These are phyloP conservation scores for Drosophila affinis DNA, from an alignment of 2,888 invertebrate species.

Conservation along the genomic window DNA sequence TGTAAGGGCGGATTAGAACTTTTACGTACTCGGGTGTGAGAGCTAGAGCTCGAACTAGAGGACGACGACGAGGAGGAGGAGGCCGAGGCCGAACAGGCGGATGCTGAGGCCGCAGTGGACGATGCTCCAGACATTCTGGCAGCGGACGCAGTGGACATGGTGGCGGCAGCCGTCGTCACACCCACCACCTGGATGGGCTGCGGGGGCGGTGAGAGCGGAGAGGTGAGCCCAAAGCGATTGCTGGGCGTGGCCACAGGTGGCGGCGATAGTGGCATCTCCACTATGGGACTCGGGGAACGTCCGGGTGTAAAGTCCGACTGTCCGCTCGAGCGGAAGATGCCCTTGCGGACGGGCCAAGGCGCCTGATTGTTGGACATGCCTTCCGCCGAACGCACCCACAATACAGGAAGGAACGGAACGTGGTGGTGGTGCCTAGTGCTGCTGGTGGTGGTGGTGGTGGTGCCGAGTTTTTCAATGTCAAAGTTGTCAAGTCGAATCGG, in stretches of 20 bases:
- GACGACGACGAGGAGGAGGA: conserved; percentile 70
- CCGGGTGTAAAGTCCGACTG: conserved; percentile 83
- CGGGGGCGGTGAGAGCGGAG: conserved; percentile 79
- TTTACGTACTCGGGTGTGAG: conserved; percentile 80
- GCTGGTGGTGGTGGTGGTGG: background rate
- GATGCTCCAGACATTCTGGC: conserved; percentile 57
- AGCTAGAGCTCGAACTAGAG: conserved; percentile 65
- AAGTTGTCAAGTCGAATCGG: conserved; percentile 40
- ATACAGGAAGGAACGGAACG: conserved; percentile 12
- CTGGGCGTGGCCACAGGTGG: conserved; percentile 51
- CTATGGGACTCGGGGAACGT: conserved; percentile 83
- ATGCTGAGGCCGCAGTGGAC: conserved; percentile 40
- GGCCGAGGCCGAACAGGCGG: conserved; percentile 53
- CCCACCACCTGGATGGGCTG: conserved; percentile 77
- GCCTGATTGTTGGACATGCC: conserved; percentile 85
- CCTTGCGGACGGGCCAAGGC: conserved; percentile 90
- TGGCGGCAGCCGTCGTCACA: conserved; percentile 37
- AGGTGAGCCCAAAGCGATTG: conserved; percentile 51
- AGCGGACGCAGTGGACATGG: conserved; percentile 56
- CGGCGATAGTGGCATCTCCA: conserved; percentile 84
- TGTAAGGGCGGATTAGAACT: conserved; percentile 78
- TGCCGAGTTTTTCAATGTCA: conserved; percentile 37
- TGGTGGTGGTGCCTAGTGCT: too few species aligned
- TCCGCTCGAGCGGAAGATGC: conserved; percentile 84
- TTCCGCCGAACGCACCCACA: background rate